Base-by-base conservation (phyloP, 2,888 invertebrate species). In the Epinotia brunnichana region DNA sequence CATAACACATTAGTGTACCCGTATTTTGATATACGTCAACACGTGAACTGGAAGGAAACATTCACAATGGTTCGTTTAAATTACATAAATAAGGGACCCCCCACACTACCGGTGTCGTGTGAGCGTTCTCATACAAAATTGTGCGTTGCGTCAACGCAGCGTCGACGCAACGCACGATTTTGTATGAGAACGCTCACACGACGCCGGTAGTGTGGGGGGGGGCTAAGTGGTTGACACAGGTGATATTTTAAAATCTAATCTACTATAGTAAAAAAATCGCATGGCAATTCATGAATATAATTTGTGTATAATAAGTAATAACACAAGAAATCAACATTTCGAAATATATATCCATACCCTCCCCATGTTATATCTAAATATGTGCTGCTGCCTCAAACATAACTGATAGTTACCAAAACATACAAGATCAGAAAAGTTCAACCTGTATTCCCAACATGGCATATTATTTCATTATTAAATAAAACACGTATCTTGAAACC, bases 311-410 rank as follows among this genome's bases (percentile, higher is more conserved):
- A 19, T 19, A 19, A 53, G 0, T 17, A 48, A 62, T 62, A 17
- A 2, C 11, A 39, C 13, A 59, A 61, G 15, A 61, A 61, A 29
- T 3, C 24, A 29, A 62, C 41, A 48, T 29, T 62, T 29, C n/a
- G 62, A 29, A 62, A 24, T 62, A 61, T 62, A 19, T 35, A 48
- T 48, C 7, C 13, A 13, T 13, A n/a, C 1, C 5, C 5, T 48
- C 44, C 44, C 15, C 15, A 13, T 48, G 7, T n/a, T 48, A 48
- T 63, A 64, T 56, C 66, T 66, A 56, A 66, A 56, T 66, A 66
- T 66, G 41, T 66, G 66, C 66, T 66, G 66, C 66, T 66, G 54
- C 21, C 54, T 56, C 41, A 35, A 41, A 15, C 29, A 13, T 10
- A 29, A 29, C 24, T 4, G 11, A 15, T 39, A 35, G 10, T 24